Percentiles rank a stretch among this genome's conserved stretches.
Conservation (phyloP, 2,888 invertebrate species). For the Parnassius glacialis region DNA sequence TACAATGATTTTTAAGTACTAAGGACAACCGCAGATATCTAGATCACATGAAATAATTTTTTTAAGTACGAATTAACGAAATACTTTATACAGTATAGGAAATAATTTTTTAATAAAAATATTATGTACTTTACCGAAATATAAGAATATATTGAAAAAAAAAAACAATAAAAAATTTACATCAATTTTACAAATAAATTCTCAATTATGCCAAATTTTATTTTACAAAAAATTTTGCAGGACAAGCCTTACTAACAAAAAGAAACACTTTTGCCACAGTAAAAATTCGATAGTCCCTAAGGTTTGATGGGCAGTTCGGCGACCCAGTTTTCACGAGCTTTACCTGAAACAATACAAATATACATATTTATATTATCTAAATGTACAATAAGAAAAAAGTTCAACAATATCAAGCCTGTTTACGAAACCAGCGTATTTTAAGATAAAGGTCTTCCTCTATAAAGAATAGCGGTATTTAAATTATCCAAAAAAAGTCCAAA, state of each 20-base stretch:
- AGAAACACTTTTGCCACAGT: constrained; percentile 69
- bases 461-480: constrained; percentile 75
- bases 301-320: constrained; percentile 49
- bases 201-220: constrained; percentile 46
- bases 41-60: constrained; percentile 54
- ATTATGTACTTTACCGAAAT: constrained; percentile 35
- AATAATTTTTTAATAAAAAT: constrained; percentile 40
- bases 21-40: constrained; percentile 52
- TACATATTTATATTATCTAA: constrained; percentile 32
- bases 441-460: constrained; percentile 53
- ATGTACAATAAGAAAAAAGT: constrained; percentile 38
- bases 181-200: constrained; percentile 26
- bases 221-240: constrained; percentile 41
- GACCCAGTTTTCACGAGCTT: constrained; percentile 68
- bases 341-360: constrained; percentile 68
- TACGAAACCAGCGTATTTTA: constrained; percentile 19
- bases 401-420: constrained; percentile 12
- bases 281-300: constrained; percentile 51
- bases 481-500: constrained; percentile 63
- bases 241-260: constrained; percentile 39
- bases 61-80: constrained; percentile 53
- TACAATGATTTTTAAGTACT: constrained; percentile 56
- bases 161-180: constrained; percentile 26
- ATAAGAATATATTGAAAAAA: constrained; percentile 18
- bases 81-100: constrained; percentile 57